These are phyloP conservation scores for Poecile montanus DNA, from an alignment of 2,797 vertebrate genomes.

Conservation along the genomic window DNA sequence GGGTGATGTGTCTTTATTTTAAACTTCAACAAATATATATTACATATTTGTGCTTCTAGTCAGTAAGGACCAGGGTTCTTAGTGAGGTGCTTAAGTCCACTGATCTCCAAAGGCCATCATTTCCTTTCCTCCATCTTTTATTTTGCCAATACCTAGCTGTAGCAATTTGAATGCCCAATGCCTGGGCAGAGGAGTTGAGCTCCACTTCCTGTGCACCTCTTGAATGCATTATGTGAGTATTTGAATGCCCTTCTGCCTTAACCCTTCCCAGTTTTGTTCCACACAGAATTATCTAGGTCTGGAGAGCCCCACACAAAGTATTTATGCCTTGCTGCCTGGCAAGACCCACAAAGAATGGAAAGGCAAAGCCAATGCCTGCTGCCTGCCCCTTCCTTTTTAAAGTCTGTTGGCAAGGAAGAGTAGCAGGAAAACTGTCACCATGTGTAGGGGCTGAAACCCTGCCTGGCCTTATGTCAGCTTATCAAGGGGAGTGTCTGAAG, in stretches of 20 bases:
- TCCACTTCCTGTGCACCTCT: not conserved
- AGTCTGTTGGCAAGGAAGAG: not conserved
- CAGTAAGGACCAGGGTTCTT: not conserved
- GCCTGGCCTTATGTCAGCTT: not conserved
- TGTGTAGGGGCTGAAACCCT: not conserved
- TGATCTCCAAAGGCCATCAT: not conserved
- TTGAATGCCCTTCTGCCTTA: not conserved
- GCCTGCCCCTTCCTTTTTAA: not conserved
- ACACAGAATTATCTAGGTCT: not conserved
- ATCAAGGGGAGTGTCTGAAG: not conserved
- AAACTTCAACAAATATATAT: not conserved
- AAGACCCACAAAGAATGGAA: not conserved
- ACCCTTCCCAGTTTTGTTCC: not conserved
- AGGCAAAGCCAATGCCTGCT: not conserved
- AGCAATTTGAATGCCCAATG: not conserved
- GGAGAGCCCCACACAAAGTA: not conserved
- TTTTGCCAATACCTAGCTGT: not conserved
- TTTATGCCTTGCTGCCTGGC: not conserved
- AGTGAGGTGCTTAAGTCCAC: accelerated
- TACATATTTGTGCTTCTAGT: not conserved
- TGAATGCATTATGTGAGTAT: not conserved
- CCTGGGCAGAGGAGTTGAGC: not conserved
- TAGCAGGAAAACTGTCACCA: accelerated
- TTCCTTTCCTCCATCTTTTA: not conserved
- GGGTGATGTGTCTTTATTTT: not conserved